These are phyloP conservation scores for Pomacea canaliculata DNA, from an alignment of 2,888 invertebrate species.

Conservation along the genomic window DNA sequence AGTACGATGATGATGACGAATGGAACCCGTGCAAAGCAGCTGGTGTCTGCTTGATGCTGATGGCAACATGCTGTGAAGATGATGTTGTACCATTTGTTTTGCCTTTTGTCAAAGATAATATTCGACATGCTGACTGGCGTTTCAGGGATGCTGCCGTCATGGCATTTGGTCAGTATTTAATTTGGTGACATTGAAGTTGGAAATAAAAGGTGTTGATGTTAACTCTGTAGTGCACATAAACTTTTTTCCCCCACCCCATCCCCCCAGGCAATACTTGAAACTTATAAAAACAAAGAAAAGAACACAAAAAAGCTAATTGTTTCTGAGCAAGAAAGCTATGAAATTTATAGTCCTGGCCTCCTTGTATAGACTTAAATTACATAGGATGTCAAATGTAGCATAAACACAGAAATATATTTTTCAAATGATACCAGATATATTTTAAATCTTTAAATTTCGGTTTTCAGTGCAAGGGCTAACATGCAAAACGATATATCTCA, in stretches of 20 bases:
- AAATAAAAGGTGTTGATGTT: not conserved
- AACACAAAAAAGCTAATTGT: too few species aligned
- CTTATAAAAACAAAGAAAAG: too few species aligned
- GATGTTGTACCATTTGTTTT: constrained; percentile 94
- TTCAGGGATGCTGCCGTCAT: constrained; percentile 95
- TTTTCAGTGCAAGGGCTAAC: too few species aligned
- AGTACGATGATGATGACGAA: constrained; percentile 97
- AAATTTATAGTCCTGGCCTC: too few species aligned
- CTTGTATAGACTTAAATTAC: too few species aligned
- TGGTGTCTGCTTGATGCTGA: constrained; percentile 96
- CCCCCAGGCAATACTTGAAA: too few species aligned
- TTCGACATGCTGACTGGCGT: constrained; percentile 90
- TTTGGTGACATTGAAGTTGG: not conserved
- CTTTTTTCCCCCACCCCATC: not conserved
- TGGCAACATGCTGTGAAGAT: constrained; percentile 97
- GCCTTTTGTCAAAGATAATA: constrained; percentile 96
- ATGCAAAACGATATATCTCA: too few species aligned
- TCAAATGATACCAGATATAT: too few species aligned
- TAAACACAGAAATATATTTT: too few species aligned
- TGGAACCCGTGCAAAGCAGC: constrained; percentile 99
- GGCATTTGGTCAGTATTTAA: constrained; percentile 85
- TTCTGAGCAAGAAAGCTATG: too few species aligned
- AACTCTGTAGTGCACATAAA: not conserved
- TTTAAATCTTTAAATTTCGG: too few species aligned
- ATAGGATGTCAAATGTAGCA: too few species aligned